phyloP scores from a whole-genome alignment of 1,140 invertebrate genomes.

The Dendrolimus kikuchii region DNA sequence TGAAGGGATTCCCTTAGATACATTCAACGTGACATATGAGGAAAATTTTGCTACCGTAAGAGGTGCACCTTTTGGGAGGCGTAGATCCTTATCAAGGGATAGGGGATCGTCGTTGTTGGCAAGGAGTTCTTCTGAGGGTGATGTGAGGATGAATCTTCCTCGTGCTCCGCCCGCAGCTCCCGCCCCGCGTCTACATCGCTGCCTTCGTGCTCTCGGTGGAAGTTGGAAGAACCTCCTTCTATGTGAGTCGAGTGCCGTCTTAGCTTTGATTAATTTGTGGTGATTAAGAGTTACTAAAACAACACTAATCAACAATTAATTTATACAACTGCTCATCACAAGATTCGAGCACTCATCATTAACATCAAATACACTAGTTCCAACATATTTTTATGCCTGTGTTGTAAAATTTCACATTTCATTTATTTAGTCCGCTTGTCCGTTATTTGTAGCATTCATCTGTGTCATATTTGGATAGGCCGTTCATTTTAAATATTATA shows the following conservation, averaged over 20 bases:
- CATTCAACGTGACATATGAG: slow-evolving; percentile 48
- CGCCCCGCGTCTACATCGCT: slow-evolving; percentile 72
- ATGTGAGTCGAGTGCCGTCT: slow-evolving; percentile 70
- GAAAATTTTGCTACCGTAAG: slow-evolving; percentile 63
- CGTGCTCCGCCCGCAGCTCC: slow-evolving; percentile 48
- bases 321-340: neutral
- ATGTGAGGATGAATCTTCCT: slow-evolving; percentile 52
- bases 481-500: no score
- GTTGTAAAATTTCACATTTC: no score
- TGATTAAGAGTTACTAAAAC: neutral
- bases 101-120: slow-evolving; percentile 55
- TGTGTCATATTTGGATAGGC: no score
- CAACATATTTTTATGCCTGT: no score
- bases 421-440: no score
- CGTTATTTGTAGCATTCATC: no score
- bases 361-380: no score
- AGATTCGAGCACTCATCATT: no score
- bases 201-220: slow-evolving; percentile 74
- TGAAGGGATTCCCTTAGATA: slow-evolving; percentile 58
- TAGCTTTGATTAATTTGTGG: slow-evolving; percentile 8
- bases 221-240: slow-evolving; percentile 78
- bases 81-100: slow-evolving; percentile 52
- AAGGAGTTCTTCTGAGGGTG: slow-evolving; percentile 69
- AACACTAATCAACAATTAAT: slow-evolving; percentile 4
- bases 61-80: slow-evolving; percentile 57